Evolutionary conservation across 2,797 vertebrate species (phyloP).

Genomic region (Halcyon chelicuti): DNA sequence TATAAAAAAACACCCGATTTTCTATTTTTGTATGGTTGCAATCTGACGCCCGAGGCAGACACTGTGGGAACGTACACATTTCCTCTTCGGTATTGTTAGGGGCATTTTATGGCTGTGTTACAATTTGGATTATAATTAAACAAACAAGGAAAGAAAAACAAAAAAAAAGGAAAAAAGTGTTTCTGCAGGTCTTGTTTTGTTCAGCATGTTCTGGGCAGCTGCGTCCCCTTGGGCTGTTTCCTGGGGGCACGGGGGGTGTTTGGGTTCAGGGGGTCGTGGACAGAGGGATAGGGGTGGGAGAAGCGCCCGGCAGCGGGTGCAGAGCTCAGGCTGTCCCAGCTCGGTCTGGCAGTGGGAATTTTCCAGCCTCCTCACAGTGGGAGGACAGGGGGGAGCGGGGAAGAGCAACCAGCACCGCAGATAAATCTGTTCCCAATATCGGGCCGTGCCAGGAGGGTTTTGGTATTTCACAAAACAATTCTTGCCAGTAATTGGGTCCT

Average conservation of each 20-base stretch:
- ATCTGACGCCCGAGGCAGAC: not conserved
- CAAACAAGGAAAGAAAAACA: not conserved
- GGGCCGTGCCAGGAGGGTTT: slow-evolving; percentile 11
- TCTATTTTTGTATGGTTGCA: slow-evolving; percentile 66
- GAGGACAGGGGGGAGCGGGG: not conserved
- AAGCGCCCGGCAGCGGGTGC: not conserved
- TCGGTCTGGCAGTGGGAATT: not conserved
- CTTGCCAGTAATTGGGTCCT: slow-evolving; percentile 55
- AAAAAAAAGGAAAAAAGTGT: not conserved
- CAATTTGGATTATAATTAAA: slow-evolving; percentile 43
- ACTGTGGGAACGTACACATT: not conserved
- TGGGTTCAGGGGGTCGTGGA: not conserved
- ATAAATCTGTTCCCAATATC: slow-evolving; percentile 61
- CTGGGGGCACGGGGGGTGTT: not conserved
- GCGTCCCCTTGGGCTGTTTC: not conserved
- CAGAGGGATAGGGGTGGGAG: not conserved
- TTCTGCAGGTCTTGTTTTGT: not conserved
- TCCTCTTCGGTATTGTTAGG: slow-evolving; percentile 4
- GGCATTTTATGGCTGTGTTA: slow-evolving; percentile 38
- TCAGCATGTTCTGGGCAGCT: not conserved
- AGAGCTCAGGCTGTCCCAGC: not conserved
- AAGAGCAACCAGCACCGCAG: not conserved
- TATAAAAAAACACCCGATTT: slow-evolving; percentile 52
- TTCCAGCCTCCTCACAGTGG: not conserved
- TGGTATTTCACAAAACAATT: slow-evolving; percentile 69